Percentiles rank a stretch among this genome's conserved stretches.
Conservation (phyloP, 2,797 vertebrate species). For the Cyprinodon diabolis region DNA sequence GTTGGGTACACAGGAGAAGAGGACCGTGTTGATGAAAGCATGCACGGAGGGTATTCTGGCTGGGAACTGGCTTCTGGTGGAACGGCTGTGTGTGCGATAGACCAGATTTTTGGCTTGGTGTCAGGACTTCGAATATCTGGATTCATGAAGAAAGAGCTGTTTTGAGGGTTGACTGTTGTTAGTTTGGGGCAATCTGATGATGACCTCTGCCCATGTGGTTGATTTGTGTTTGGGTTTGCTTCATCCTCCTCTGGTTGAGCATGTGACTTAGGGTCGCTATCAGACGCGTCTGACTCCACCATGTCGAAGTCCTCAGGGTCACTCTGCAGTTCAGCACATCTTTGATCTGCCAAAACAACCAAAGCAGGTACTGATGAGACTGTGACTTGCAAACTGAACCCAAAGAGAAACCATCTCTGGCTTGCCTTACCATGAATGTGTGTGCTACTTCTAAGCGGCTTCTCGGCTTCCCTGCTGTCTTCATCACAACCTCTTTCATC, state of each 20-base stretch:
- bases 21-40: constrained; percentile 82
- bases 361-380: not conserved
- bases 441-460: constrained; percentile 86
- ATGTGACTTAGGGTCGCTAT: constrained; percentile 84
- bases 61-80: constrained; percentile 80
- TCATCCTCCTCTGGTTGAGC: constrained; percentile 58
- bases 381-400: not conserved
- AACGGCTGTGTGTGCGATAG: constrained; percentile 92
- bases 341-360: constrained; percentile 74
- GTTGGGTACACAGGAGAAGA: constrained; percentile 71
- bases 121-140: constrained; percentile 81
- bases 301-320: constrained; percentile 93
- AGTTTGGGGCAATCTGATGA: constrained; percentile 78
- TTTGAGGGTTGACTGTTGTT: constrained; percentile 71
- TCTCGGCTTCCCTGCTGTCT: constrained; percentile 88
- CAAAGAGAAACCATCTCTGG: constrained; percentile 56
- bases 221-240: constrained; percentile 29
- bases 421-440: constrained; percentile 81
- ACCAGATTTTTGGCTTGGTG: constrained; percentile 96
- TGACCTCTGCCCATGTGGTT: constrained; percentile 66
- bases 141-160: constrained; percentile 77
- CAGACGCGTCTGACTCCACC: constrained; percentile 88
- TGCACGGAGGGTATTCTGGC: constrained; percentile 90
- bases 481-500: constrained; percentile 91
- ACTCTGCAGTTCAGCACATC: constrained; percentile 87